phyloP scores from a whole-genome alignment of 2,888 invertebrate genomes.

The Nebria salina region DNA sequence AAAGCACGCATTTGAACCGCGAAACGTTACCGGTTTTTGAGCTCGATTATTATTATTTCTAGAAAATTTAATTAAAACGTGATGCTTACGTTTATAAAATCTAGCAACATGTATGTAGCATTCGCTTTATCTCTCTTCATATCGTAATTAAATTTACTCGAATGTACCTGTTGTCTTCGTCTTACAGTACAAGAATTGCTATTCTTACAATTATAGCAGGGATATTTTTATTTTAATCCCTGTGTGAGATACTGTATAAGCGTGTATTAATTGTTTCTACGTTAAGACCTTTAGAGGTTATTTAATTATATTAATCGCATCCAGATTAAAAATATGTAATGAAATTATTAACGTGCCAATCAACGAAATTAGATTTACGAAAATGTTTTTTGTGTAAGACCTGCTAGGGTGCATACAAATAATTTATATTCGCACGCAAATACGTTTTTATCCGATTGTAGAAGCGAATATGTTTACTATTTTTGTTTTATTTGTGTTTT shows the following conservation, averaged over 20 bases:
- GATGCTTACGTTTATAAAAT: slow-evolving; percentile 20
- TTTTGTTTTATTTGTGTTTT: not conserved
- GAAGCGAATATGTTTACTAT: not conserved
- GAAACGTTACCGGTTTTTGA: slow-evolving; percentile 4
- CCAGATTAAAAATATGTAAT: too few relatives aligned
- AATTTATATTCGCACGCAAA: not conserved
- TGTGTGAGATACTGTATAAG: slow-evolving; percentile 6
- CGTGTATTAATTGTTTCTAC: not conserved
- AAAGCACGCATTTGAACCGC: not conserved
- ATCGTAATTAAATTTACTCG: slow-evolving; percentile 40
- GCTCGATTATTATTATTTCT: slow-evolving; percentile 34
- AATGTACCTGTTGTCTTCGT: not conserved
- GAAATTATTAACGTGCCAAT: too few relatives aligned
- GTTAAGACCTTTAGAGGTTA: not conserved
- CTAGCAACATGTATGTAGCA: slow-evolving; percentile 2
- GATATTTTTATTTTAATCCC: not conserved
- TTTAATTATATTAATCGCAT: not conserved
- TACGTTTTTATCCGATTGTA: not conserved
- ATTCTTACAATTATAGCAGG: not conserved
- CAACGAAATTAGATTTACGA: too few relatives aligned
- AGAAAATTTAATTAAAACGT: slow-evolving; percentile 41
- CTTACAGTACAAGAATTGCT: not conserved
- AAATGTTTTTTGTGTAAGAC: too few relatives aligned
- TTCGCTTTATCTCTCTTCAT: slow-evolving; percentile 36
- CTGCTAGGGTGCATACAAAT: too few relatives aligned